Base-by-base conservation (phyloP, 2,888 invertebrate genomes). In the Vandiemenella viatica region DNA sequence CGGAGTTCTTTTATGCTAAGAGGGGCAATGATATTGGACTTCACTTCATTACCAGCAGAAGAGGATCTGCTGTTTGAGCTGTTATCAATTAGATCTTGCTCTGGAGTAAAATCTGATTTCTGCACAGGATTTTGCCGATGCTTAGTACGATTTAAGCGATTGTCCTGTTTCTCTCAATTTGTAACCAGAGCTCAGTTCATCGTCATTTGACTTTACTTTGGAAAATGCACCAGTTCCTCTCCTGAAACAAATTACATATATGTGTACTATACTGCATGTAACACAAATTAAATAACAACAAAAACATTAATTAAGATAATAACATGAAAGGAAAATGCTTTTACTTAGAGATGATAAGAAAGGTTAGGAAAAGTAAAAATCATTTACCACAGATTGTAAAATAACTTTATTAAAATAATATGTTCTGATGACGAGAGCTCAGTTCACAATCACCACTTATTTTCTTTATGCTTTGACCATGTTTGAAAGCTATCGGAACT, bases 101-200 rank as follows among this genome's bases (percentile, higher is more conserved):
- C 46, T 10, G 37, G 41, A 18, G 43, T 15, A 40, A 46, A 46
- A 6, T 50, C 50, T 13, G 49, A 20, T 20, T 52, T 52, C 26
- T 48, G 43, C n/a, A n/a, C n/a, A 32, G 53, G 45, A 32, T 46
- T 65, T 49, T 70, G 65, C 55, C 71, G 71, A 54, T 69, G 70
- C 64, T 89, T 89, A 61, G 83, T 85, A 60, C 89, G 77, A 68
- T 89, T 90, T 57, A 90, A 81, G 59, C 95, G 78, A 70, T 92
- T 91, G 67, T 93, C 92, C n/a, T 26, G 95, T 95, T 73, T 95
- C 93, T 58, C 95, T 75, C 60, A 95, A 75, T 59, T 86, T 77
- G 70, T 95, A 95, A 53, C 90, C 83, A 61, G 78, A 74, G 49
- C 72, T 71, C 58, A 76, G 71, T 58, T 82, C 80, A 60, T 80